Evolutionary conservation across 2,797 vertebrate species (phyloP).

Genomic region (Benthosema pterotum): DNA sequence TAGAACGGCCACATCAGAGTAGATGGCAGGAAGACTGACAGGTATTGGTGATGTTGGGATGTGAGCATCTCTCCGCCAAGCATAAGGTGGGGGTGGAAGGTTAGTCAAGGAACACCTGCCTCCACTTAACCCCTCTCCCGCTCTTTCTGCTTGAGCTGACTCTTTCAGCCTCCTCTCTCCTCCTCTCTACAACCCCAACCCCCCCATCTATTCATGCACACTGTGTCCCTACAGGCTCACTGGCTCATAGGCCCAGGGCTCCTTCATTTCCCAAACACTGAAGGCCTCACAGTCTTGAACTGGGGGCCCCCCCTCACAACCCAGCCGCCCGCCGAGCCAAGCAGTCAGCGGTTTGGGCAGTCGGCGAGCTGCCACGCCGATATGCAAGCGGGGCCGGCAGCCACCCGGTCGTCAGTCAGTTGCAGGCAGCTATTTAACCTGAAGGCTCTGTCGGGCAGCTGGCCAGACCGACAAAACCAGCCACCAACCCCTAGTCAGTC

Average conservation of each 20-base stretch:
- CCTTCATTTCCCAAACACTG: constrained; percentile 67
- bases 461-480: neutral
- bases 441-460: too few species aligned
- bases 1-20: constrained; percentile 51
- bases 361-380: neutral
- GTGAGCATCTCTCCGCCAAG: constrained; percentile 22
- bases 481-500: constrained; percentile 6
- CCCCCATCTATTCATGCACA: constrained; percentile 50
- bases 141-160: constrained; percentile 85
- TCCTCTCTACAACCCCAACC: constrained; percentile 48
- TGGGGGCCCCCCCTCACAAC: too few species aligned
- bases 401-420: neutral
- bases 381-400: neutral
- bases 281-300: constrained; percentile 45
- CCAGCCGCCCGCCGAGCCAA: neutral
- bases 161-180: constrained; percentile 78
- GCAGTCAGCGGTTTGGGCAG: neutral
- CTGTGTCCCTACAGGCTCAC: constrained; percentile 55
- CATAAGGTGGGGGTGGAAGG: constrained; percentile 64
- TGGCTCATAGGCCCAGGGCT: constrained; percentile 47
- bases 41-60: constrained; percentile 54
- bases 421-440: too few species aligned
- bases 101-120: constrained; percentile 82
- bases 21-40: constrained; percentile 59
- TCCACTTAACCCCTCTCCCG: constrained; percentile 83